Evolutionary conservation across 1,140 invertebrate genomes (phyloP).

Genomic region (Paraescarpia echinospica): DNA sequence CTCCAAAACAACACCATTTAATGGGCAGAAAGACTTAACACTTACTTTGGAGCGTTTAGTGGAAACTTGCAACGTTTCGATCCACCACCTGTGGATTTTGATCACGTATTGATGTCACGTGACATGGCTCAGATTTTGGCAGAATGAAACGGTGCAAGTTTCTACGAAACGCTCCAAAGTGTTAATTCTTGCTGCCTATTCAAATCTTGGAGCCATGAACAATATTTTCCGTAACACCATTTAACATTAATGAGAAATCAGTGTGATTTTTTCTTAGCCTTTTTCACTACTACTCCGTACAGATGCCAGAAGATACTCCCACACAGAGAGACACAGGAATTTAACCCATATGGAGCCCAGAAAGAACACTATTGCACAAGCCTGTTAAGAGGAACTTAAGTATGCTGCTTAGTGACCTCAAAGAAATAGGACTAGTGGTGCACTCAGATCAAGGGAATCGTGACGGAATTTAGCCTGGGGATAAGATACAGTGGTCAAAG

Average conservation of each 20-base stretch:
- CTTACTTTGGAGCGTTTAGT: too few species aligned
- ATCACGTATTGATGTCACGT: too few species aligned
- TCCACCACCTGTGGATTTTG: too few species aligned
- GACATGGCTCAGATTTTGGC: too few species aligned
- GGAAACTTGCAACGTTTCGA: too few species aligned
- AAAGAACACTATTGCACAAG: neutral
- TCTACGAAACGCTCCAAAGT: too few species aligned
- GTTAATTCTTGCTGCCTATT: too few species aligned
- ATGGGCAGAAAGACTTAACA: too few species aligned
- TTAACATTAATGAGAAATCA: neutral
- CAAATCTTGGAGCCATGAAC: too few species aligned
- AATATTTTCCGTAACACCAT: too few species aligned
- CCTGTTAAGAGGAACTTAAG: neutral
- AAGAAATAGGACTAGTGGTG: neutral
- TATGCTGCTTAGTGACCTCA: neutral
- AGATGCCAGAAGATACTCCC: neutral
- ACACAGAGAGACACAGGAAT: neutral
- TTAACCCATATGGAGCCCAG: neutral
- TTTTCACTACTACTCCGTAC: neutral
- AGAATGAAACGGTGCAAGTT: too few species aligned
- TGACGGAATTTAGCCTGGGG: neutral
- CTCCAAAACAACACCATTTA: neutral
- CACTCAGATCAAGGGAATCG: neutral
- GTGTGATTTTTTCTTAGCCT: neutral
- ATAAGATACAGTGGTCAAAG: neutral